phyloP scores from a whole-genome alignment of 2,888 invertebrate genomes.

The Spodoptera exigua region DNA sequence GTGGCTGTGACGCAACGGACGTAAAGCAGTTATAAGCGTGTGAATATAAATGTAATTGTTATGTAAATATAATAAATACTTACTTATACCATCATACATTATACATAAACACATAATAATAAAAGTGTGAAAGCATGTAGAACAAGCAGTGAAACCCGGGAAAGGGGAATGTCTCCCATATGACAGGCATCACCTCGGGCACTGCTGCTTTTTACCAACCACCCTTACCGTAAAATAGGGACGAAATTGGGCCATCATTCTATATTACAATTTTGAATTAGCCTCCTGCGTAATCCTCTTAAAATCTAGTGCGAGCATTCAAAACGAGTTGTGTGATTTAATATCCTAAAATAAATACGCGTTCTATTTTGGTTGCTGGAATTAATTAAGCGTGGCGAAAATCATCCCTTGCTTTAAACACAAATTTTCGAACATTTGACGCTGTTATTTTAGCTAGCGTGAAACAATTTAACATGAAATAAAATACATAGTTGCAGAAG shows the following conservation, averaged over 20 bases:
- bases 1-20: too few relatives aligned
- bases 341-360: constrained; percentile 27
- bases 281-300: constrained; percentile 45
- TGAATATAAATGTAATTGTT: too few relatives aligned
- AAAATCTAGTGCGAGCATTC: constrained; percentile 33
- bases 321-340: constrained; percentile 27
- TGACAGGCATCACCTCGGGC: constrained; percentile 76
- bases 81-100: too few relatives aligned
- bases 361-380: constrained; percentile 20
- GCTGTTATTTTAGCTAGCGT: constrained; percentile 31
- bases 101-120: too few relatives aligned
- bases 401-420: constrained; percentile 29
- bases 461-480: constrained; percentile 38
- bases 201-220: constrained; percentile 70
- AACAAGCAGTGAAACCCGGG: constrained; percentile 69
- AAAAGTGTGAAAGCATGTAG: constrained; percentile 86
- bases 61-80: too few relatives aligned
- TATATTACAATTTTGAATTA: constrained; percentile 57
- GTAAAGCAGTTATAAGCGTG: too few relatives aligned
- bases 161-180: constrained; percentile 76
- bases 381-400: constrained; percentile 36
- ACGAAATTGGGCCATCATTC: constrained; percentile 72
- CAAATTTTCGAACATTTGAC: constrained; percentile 25
- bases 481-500: constrained; percentile 41
- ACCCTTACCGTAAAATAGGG: constrained; percentile 67